phyloP scores from a whole-genome alignment of 2,797 vertebrate species.

The Carapus acus region DNA sequence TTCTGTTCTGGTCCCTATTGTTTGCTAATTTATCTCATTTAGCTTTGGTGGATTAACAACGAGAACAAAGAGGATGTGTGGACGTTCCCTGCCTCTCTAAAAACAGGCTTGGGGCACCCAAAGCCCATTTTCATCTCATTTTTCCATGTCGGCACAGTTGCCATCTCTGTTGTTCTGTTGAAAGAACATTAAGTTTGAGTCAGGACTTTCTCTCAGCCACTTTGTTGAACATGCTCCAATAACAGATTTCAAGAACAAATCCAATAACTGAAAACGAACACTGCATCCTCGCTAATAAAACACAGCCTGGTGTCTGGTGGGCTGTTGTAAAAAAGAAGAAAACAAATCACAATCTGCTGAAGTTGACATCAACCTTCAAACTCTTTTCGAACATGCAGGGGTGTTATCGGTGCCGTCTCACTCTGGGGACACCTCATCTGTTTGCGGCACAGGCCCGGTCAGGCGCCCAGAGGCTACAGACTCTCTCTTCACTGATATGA shows the following conservation, averaged over 20 bases:
- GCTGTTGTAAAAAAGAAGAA: too few species aligned
- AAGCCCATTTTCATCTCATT: conserved; percentile 47
- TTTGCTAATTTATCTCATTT: conserved; percentile 1
- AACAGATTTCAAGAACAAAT: conserved; percentile 55
- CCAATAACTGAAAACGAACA: conserved; percentile 53
- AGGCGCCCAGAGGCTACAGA: conserved; percentile 7
- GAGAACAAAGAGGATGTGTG: conserved; percentile 1
- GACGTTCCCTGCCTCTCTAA: conserved; percentile 25
- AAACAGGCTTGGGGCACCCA: conserved; percentile 29
- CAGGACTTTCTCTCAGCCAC: conserved; percentile 39
- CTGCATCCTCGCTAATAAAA: conserved; percentile 35
- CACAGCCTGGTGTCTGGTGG: conserved; percentile 11
- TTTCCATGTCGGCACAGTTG: conserved; percentile 48
- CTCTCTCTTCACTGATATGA: conserved; percentile 20
- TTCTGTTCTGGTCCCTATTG: background rate
- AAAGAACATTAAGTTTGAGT: conserved; percentile 54
- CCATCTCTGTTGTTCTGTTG: conserved; percentile 50
- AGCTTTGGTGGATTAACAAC: conserved; percentile 29
- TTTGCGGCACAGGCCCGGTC: too few species aligned
- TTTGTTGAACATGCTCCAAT: conserved; percentile 50
- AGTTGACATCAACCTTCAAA: conserved; percentile 35
- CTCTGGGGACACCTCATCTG: too few species aligned
- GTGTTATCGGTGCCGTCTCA: too few species aligned
- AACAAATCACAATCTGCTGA: conserved; percentile 26
- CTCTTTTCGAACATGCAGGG: conserved; percentile 29